phyloP scores from a whole-genome alignment of 2,797 vertebrate genomes.

The Neosalanx taihuensis region DNA sequence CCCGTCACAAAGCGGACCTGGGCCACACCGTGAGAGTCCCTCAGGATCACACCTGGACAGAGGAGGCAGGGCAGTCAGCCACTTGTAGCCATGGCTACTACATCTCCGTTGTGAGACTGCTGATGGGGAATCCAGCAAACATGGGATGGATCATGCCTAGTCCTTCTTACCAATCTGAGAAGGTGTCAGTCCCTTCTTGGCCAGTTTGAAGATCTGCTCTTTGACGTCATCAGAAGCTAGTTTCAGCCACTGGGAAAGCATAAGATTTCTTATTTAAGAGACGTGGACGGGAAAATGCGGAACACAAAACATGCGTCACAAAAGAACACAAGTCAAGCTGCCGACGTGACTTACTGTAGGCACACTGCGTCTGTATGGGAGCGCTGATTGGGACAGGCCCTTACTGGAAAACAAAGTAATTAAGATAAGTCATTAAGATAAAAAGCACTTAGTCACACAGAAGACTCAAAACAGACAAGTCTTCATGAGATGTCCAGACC shows the following conservation, averaged over 20 bases:
- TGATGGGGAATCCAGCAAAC: too few species aligned
- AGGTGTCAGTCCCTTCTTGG: slow-evolving; percentile 96
- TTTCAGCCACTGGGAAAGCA: slow-evolving; percentile 87
- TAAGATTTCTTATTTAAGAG: not conserved
- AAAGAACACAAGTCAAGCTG: not conserved
- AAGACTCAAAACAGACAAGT: not conserved
- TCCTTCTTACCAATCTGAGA: slow-evolving; percentile 90
- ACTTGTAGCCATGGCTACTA: not conserved
- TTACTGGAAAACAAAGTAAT: slow-evolving; percentile 74
- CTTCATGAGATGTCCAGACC: slow-evolving; percentile 2
- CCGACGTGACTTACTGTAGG: slow-evolving; percentile 85
- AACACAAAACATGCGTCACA: not conserved
- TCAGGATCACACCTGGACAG: slow-evolving; percentile 90
- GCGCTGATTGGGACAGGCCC: slow-evolving; percentile 97
- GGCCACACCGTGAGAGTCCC: slow-evolving; percentile 97
- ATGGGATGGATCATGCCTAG: not conserved
- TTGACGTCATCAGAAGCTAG: slow-evolving; percentile 98
- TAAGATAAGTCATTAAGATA: not conserved
- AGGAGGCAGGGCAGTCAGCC: not conserved
- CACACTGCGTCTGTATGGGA: slow-evolving; percentile 96
- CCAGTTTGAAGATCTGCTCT: slow-evolving; percentile 98
- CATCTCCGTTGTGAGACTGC: too few species aligned
- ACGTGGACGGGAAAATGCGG: not conserved
- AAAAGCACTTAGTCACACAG: not conserved
- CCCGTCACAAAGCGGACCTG: slow-evolving; percentile 98